These are phyloP conservation scores for Etheostoma perlongum DNA, from an alignment of 2,797 vertebrate genomes.

Conservation along the genomic window DNA sequence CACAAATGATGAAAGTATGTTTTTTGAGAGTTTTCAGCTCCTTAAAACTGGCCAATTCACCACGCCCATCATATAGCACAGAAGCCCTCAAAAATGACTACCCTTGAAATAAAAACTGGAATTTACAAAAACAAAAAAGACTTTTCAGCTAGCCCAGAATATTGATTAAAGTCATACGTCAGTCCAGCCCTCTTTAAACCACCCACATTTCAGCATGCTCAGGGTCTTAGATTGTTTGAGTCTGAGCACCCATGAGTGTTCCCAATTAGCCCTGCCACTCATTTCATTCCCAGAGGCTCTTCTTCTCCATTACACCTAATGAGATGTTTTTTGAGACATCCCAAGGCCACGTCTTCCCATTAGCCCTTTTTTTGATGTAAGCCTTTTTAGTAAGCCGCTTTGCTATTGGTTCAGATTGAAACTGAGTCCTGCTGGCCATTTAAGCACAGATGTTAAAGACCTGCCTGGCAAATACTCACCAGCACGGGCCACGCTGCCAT, in stretches of 20 bases:
- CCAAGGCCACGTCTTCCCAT: conserved; percentile 54
- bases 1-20: conserved; percentile 24
- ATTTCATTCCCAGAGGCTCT: conserved; percentile 61
- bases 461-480: conserved; percentile 36
- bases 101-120: conserved; percentile 36
- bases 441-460: conserved; percentile 56
- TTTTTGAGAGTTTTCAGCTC: neutral
- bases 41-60: conserved; percentile 12
- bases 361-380: conserved; percentile 38
- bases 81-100: conserved; percentile 20
- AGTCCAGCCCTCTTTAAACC: conserved; percentile 23
- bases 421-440: conserved; percentile 31
- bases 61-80: conserved; percentile 2
- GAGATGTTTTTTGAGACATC: conserved; percentile 61
- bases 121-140: conserved; percentile 4
- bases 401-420: conserved; percentile 60
- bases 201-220: conserved; percentile 21
- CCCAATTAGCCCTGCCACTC: conserved; percentile 65
- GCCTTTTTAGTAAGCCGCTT: conserved; percentile 46
- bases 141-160: neutral
- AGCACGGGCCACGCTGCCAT: conserved; percentile 20
- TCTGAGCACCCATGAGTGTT: conserved; percentile 60
- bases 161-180: conserved; percentile 42
- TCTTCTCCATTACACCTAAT: conserved; percentile 70
- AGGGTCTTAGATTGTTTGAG: conserved; percentile 40